Conservation (phyloP, 2,113 vertebrate genomes). For the Mesitornis unicolor region DNA sequence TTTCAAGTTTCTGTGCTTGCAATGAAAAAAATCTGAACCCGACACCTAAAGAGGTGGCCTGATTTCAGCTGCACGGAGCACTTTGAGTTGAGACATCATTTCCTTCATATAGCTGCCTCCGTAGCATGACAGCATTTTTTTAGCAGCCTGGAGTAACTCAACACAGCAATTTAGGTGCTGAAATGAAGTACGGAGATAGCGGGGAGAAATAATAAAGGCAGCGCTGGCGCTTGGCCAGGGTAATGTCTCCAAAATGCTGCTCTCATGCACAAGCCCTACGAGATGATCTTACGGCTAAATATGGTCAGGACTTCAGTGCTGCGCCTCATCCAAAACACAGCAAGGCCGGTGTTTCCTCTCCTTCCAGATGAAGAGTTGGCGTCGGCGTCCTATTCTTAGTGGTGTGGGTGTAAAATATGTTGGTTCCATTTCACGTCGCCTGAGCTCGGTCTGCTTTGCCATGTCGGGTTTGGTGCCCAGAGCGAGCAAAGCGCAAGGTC, state of each 20-base stretch:
- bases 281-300: slow-evolving; percentile 43
- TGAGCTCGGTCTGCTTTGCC: background rate
- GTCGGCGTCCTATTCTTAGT: background rate
- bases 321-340: background rate
- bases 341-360: background rate
- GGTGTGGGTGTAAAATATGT: slow-evolving; percentile 41
- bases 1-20: background rate
- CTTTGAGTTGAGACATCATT: background rate
- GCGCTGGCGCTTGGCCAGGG: background rate
- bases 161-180: background rate
- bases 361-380: slow-evolving; percentile 25
- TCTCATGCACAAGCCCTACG: background rate
- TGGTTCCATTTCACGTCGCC: background rate
- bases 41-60: background rate
- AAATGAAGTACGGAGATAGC: slow-evolving; percentile 3
- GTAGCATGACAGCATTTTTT: background rate
- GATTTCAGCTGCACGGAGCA: background rate
- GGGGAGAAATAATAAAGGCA: slow-evolving; percentile 9
- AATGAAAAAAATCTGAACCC: background rate
- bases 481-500: background rate
- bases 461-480: background rate
- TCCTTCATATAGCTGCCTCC: background rate
- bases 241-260: background rate
- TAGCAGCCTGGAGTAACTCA: background rate
- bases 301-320: slow-evolving; percentile 12